Base-by-base conservation (phyloP, 1,140 invertebrate genomes). In the Drosophila mauritiana region DNA sequence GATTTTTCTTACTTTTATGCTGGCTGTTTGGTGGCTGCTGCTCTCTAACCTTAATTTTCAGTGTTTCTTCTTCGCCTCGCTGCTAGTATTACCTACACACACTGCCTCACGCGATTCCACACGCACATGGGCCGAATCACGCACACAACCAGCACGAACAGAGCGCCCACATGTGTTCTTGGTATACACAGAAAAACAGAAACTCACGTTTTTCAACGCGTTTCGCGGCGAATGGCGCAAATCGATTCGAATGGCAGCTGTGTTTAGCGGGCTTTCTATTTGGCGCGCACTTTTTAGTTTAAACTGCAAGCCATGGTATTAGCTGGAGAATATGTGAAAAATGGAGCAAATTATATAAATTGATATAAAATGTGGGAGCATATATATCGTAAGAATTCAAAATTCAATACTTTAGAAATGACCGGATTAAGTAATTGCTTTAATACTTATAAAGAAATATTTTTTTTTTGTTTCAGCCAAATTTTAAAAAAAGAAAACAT, bases 21-120 rank as follows among this genome's bases (percentile, higher is more conserved):
- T 68, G 88, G 69, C 70, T 72, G 53, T 73, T 52, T 78, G 80
- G 65, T 80, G 81, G 72, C 79, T 86, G 80, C 73, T 89, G 84
- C 85, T 79, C 84, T 91, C 83, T 91, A 91, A 91, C 90, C 90
- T 91, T 91, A 91, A 88, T 91, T 91, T 91, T 90, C 84, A 80
- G 80, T 80, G 80, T 89, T 91, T 80, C 74, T 91, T 61, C 79
- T 91, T 80, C 74, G 73, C 49, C 58, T 80, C 70, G 65, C 79
- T 90, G 85, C 72, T 73, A 80, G 77, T 79, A 80, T 80, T 80
- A 75, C 72, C 70, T 90, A 85, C 86, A 73, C 74, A 75, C 54
- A 78, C 70, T 80, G 45, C 37, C 69, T 65, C 57, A 46, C 52
- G 72, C 82, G 63, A 52, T 54, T 55, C n/a, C 70, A 64, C 63